Base-by-base conservation (phyloP, 30 jellyfish, hydroid and myxozoan genomes). In the Aurelia aurita region DNA sequence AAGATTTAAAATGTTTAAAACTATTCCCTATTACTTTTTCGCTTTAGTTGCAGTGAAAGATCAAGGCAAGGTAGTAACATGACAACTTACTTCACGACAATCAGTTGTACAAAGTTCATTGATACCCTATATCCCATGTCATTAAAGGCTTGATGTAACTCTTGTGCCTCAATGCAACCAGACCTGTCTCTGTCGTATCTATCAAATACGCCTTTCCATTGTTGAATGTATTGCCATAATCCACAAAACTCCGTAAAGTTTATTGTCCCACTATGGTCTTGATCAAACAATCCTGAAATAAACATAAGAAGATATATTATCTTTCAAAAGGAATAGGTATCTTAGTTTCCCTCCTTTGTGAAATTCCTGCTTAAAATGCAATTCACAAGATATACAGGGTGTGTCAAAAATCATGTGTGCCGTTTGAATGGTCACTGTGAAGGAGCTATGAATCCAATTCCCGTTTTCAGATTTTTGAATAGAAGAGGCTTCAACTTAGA, bases 81-180 rank as follows among this genome's bases (percentile, higher is more conserved):
- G 15, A 49, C 7, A 43, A 73, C 89, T 43, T 87, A 87, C 96
- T 76, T 87, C 59, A 77, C 66, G 21, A 87, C 46, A 18, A 87
- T 69, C 45, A 87, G 80, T 25, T 75, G 90, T 27, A 87, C 87
- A 69, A 87, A 87, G 43, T 65, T 54, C 22, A 45, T 21, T 1
- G 96, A 87, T 2, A 87, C 70, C 53, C 96, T 53, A 58, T 70
- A 87, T 2, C 96, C 96, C 96, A 87, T 87, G 58, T 87, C 91
- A 0, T 69, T 13, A 45, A 87, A 77, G 13, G 90, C 96, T 39
- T 63, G 82, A 58, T 51, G 58, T 12, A 87, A 73, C 45, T 87
- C 96, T 12, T 54, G 47, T 26, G 82, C 87, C 34, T 87, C 96
- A 20, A 87, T 87, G 20, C 79, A 44, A 29, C 96, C 96, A 2